Base-by-base conservation (phyloP, 2,888 invertebrate genomes). In the Molanna angustata region DNA sequence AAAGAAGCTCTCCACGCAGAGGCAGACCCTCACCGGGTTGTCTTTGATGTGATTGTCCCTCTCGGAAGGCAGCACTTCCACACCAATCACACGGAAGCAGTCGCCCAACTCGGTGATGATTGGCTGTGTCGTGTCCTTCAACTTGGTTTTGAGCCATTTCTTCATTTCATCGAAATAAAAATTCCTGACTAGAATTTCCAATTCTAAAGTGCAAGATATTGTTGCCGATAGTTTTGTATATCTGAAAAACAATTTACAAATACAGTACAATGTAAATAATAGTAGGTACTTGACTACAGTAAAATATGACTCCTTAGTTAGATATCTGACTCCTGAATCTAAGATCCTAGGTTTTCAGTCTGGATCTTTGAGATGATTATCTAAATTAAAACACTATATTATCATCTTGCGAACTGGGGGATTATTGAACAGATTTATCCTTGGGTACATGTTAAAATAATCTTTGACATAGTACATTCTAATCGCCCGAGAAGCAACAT, bases 81-180 rank as follows among this genome's bases (percentile, higher is more conserved):
- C 76, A 21, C 78, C 76, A 47, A 78, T 70, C 45, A 83, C 66
- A 61, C 75, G 73, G 62, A 84, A 81, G 61, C 78, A 77, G 58
- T 81, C 80, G 57, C 72, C 78, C 37, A 81, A 69, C 60, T 79
- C 80, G 0, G 78, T 72, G 35, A 80, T 64, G 16, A 82, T 72
- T 0, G 78, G 68, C 37, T 79, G 75, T 1, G 70, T 63, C 46
- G 70, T 73, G 20, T 69, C 68, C 0, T 69, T 60, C 1, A 82
- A 68, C 40, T 73, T 66, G 54, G 75, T 73, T 64, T 79, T 80
- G 52, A 84, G 75, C 2, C 82, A 81, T 48, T 83, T 86, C 62
- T 85, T 77, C 83, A 93, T 89, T 66, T 94, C 90, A 63, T 90
- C 88, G 66, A 88, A 90, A 68, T 91, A 90, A 58, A 84, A 82